A percentile compares a stretch with the other conserved stretches of the same genome.
Conservation (phyloP, 2,113 vertebrate species). For the Syrrhaptes paradoxus region DNA sequence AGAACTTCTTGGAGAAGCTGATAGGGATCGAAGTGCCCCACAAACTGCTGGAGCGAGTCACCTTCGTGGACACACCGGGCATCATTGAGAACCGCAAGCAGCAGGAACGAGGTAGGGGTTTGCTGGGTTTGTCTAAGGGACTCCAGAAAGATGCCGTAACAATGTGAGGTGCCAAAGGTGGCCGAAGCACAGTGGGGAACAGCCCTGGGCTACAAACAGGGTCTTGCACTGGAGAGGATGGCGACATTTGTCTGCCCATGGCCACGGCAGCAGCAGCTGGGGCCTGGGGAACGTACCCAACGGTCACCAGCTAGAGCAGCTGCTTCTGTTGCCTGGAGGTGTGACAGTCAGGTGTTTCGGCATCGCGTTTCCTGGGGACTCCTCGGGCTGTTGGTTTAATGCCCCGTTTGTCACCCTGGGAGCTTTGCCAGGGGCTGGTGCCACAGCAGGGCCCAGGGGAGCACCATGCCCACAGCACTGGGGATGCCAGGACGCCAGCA, state of each 20-base stretch:
- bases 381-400: not conserved
- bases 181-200: not conserved
- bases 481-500: not conserved
- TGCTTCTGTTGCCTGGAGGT: not conserved
- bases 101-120: slow-evolving; percentile 91
- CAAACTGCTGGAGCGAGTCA: slow-evolving; percentile 94
- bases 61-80: slow-evolving; percentile 95
- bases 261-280: not conserved
- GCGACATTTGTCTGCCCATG: rapidly evolving
- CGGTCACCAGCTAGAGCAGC: not conserved
- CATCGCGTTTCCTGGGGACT: not conserved
- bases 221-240: not conserved
- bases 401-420: not conserved
- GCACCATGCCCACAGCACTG: not conserved
- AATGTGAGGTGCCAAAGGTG: not conserved
- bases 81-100: slow-evolving; percentile 99
- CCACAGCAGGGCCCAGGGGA: not conserved
- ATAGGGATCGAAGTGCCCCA: slow-evolving; percentile 97
- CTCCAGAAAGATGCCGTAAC: not conserved
- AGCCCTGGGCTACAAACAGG: not conserved
- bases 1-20: slow-evolving; percentile 97
- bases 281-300: not conserved
- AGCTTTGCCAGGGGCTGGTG: not conserved
- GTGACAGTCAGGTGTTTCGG: rapidly evolving
- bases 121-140: not conserved